Evolutionary conservation across 1,140 invertebrate genomes (phyloP).

Genomic region (Pomacea maculata): DNA sequence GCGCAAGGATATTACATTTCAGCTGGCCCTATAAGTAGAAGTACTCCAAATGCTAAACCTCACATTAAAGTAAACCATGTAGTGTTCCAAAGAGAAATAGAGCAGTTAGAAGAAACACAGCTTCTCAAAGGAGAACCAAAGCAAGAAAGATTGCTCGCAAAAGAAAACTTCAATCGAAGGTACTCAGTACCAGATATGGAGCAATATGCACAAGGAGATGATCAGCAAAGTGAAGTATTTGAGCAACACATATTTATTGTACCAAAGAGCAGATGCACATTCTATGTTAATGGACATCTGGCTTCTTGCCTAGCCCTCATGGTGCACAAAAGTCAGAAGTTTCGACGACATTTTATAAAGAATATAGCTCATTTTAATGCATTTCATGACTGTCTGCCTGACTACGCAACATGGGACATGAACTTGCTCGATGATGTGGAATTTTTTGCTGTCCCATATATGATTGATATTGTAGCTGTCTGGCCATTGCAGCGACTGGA

Average conservation of each 20-base stretch:
- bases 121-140: too few species aligned
- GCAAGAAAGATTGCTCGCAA: too few species aligned
- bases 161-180: background rate
- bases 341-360: background rate
- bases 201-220: background rate
- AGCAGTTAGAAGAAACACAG: too few species aligned
- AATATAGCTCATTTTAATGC: background rate
- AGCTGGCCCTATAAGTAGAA: background rate
- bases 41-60: background rate
- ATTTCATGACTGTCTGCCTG: constrained; percentile 1
- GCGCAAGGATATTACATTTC: background rate
- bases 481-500: constrained; percentile 49
- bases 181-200: background rate
- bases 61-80: background rate
- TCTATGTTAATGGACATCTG: background rate
- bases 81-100: background rate
- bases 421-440: background rate
- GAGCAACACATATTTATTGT: background rate
- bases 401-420: background rate
- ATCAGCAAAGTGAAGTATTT: background rate
- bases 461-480: constrained; percentile 42
- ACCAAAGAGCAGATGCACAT: background rate
- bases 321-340: background rate
- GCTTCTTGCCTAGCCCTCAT: background rate
- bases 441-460: constrained; percentile 26